These are phyloP conservation scores for Enteromius paludinosus DNA, from an alignment of 2,797 vertebrate species.

Conservation along the genomic window DNA sequence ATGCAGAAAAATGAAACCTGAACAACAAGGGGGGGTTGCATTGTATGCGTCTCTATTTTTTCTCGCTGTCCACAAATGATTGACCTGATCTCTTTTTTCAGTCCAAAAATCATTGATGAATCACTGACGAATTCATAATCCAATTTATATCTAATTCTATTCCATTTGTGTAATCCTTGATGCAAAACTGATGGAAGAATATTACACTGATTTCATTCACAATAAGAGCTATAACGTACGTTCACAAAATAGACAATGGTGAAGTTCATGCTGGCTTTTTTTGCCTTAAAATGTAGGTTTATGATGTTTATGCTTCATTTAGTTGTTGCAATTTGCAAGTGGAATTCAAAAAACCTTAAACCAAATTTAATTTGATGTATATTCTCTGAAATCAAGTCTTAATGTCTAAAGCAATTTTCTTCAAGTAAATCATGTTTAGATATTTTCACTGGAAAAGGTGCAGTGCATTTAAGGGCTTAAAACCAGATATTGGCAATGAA, in stretches of 20 bases:
- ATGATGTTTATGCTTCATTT: neutral
- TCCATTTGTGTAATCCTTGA: neutral
- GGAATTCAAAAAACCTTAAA: neutral
- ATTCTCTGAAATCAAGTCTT: conserved; percentile 1
- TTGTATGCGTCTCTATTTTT: neutral
- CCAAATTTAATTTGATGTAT: neutral
- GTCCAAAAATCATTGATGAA: neutral
- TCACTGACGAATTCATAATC: neutral
- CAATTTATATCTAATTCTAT: neutral
- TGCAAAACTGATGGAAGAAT: neutral
- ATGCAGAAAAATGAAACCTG: conserved; percentile 25
- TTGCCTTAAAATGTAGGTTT: neutral
- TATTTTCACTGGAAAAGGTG: neutral
- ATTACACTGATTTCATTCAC: neutral
- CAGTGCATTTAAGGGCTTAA: conserved; percentile 1
- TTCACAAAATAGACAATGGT: neutral
- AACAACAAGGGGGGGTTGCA: neutral
- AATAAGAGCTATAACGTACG: neutral
- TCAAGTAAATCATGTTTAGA: conserved; percentile 14
- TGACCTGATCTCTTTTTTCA: neutral
- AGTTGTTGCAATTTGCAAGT: neutral
- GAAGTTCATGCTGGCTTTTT: neutral
- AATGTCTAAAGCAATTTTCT: conserved; percentile 1
- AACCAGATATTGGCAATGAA: neutral
- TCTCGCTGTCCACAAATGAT: neutral